These are phyloP conservation scores for Danio rerio DNA, from an alignment of 2,113 vertebrate genomes.

Conservation along the genomic window GRCz12tu NC_133187.1:329001-329500, in stretches of 20 bases:
- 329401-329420: background rate
- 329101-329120: conserved; percentile 97
- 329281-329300: conserved; percentile 80
- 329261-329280: conserved; percentile 81
- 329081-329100: conserved; percentile 98
- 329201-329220: too few species aligned
- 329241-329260: conserved; percentile 78
- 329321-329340: conserved; percentile 41
- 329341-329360: conserved; percentile 71
- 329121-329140: conserved; percentile 82
- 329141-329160: conserved; percentile 62
- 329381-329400: too few species aligned
- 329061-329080: conserved; percentile 99
- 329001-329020: too few species aligned
- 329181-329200: too few species aligned
- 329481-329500: too few species aligned
- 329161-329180: too few species aligned
- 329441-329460: too few species aligned
- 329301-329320: conserved; percentile 75
- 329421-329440: too few species aligned
- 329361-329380: conserved; percentile 69
- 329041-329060: too few species aligned
- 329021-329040: too few species aligned
- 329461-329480: too few species aligned
- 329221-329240: too few species aligned